Percentiles rank a stretch among this genome's conserved stretches.
Evolutionary conservation across 2,888 invertebrate species (phyloP).

Genomic region (Diadromus collaris): DNA sequence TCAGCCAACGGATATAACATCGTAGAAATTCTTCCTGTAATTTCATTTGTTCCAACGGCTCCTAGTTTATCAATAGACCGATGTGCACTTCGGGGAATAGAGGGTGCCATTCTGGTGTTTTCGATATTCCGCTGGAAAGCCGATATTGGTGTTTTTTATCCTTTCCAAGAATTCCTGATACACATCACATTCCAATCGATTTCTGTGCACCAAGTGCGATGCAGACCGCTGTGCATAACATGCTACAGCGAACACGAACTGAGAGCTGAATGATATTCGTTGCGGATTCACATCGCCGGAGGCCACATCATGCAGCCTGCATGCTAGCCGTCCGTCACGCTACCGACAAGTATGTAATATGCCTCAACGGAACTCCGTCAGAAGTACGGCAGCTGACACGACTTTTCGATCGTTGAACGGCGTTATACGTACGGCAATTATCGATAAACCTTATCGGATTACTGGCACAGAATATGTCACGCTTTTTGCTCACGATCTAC

Average conservation of each 20-base stretch:
- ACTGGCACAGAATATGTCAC: background rate
- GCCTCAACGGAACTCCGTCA: constrained; percentile 23
- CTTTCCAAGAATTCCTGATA: constrained; percentile 5
- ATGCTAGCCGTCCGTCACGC: background rate
- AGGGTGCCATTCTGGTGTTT: background rate
- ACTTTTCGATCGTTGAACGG: background rate
- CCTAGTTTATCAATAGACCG: background rate
- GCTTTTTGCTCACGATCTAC: background rate
- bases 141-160: constrained; percentile 25
- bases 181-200: constrained; percentile 10
- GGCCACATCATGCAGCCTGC: background rate
- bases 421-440: constrained; percentile 6
- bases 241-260: background rate
- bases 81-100: constrained; percentile 23
- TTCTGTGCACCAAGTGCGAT: background rate
- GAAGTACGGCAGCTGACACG: background rate
- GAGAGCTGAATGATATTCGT: constrained; percentile 29
- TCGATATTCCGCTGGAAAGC: constrained; percentile 27
- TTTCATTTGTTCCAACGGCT: constrained; percentile 18
- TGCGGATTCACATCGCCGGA: background rate
- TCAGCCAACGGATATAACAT: too few relatives aligned
- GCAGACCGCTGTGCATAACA: background rate
- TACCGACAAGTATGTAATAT: constrained; percentile 27
- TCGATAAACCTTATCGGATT: background rate
- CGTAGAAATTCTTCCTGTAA: background rate